Percentiles rank a stretch among this genome's conserved stretches.
phyloP scores from a whole-genome alignment of 2,888 invertebrate genomes.

The Sphinx pinastri region DNA sequence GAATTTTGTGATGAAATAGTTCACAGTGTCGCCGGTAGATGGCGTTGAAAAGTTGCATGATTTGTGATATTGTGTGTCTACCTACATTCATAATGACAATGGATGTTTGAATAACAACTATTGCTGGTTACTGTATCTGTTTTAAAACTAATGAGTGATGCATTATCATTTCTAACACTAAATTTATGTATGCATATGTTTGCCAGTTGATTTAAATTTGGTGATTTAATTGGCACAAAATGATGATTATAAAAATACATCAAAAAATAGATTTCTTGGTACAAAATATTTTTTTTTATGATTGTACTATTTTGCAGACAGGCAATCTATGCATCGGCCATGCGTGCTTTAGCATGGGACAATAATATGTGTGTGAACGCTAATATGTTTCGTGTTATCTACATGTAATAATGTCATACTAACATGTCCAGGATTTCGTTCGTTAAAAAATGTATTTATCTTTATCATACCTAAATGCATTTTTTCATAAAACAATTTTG shows the following conservation, averaged over 20 bases:
- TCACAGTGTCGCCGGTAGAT: not conserved
- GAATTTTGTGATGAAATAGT: not conserved
- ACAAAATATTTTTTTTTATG: no score
- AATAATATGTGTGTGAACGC: not conserved
- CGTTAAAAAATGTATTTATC: not conserved
- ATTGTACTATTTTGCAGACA: not conserved
- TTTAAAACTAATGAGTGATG: constrained; percentile 9
- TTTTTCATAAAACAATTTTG: no score
- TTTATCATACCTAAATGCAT: no score
- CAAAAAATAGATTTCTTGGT: no score
- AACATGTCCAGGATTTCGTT: constrained; percentile 4
- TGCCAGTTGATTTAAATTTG: not conserved
- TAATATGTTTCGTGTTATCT: not conserved
- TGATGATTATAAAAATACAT: not conserved
- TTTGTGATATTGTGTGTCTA: not conserved
- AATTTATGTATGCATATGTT: not conserved
- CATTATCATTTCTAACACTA: constrained; percentile 8
- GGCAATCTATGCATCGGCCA: constrained; percentile 11
- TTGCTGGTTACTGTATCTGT: not conserved
- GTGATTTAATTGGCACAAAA: not conserved
- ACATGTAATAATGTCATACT: constrained; percentile 15
- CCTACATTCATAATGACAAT: not conserved
- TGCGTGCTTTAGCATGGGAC: constrained; percentile 11
- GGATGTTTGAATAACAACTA: constrained; percentile 1
- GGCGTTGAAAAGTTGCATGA: not conserved